A percentile compares a stretch with the other conserved stretches of the same genome.
These are phyloP conservation scores for Ataeniobius toweri DNA, from an alignment of 2,797 vertebrate species.

Conservation along the genomic window DNA sequence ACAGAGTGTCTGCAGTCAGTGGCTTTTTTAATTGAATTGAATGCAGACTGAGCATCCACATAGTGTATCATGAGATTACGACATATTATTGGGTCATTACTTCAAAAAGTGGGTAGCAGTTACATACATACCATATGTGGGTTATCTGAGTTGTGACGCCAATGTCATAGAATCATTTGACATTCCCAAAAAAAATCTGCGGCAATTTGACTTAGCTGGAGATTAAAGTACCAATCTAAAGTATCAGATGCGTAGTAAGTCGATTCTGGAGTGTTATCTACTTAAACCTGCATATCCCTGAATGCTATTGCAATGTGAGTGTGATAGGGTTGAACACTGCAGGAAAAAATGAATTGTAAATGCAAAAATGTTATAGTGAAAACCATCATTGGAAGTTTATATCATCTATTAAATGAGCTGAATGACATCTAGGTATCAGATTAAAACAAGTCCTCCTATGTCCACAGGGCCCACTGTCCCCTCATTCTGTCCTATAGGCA, in stretches of 20 bases:
- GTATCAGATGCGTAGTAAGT: neutral
- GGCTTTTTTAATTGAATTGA: neutral
- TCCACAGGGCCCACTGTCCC: constrained; percentile 19
- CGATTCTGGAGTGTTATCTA: neutral
- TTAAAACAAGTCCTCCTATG: constrained; percentile 19
- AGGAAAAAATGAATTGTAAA: neutral
- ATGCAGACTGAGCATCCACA: neutral
- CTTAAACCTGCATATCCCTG: neutral
- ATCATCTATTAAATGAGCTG: neutral
- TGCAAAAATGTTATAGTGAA: neutral
- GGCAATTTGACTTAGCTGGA: neutral
- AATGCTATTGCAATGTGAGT: neutral
- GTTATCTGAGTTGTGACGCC: neutral
- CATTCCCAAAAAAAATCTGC: neutral
- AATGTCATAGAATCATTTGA: neutral
- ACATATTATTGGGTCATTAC: neutral
- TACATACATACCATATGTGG: neutral
- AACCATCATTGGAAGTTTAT: neutral
- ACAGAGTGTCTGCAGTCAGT: no score
- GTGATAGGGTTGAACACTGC: neutral
- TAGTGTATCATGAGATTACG: neutral
- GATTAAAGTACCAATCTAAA: no score
- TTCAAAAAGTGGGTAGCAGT: neutral
- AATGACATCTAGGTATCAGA: neutral
- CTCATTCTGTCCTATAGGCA: constrained; percentile 37